Evolutionary conservation across 2,888 invertebrate species (phyloP).

Genomic region (Drepanosiphum platanoidis): DNA sequence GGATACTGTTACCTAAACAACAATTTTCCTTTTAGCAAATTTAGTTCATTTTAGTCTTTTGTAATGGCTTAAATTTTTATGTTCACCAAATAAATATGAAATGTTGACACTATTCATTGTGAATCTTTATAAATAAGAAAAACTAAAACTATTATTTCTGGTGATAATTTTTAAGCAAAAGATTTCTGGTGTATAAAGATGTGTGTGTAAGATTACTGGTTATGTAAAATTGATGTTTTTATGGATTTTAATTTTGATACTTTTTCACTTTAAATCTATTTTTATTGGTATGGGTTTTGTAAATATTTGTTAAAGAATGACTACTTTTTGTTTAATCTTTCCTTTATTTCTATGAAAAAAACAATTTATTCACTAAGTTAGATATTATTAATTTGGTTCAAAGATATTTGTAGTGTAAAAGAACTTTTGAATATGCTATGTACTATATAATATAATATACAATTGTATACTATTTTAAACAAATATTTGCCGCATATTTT

Average conservation of each 20-base stretch:
- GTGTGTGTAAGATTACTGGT: too few relatives aligned
- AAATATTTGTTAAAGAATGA: background rate
- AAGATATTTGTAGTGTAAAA: too few relatives aligned
- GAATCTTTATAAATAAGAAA: conserved; percentile 23
- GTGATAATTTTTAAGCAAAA: background rate
- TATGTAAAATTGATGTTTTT: background rate
- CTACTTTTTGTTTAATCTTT: background rate
- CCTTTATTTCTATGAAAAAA: background rate
- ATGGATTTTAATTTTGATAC: background rate
- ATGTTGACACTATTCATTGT: background rate
- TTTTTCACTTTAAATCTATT: background rate
- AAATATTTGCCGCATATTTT: too few relatives aligned
- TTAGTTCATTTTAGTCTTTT: conserved; percentile 21
- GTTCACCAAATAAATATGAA: background rate
- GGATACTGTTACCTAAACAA: conserved; percentile 49
- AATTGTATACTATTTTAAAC: too few relatives aligned
- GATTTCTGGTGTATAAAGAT: too few relatives aligned
- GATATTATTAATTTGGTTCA: too few relatives aligned
- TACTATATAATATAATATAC: too few relatives aligned
- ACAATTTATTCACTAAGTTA: too few relatives aligned
- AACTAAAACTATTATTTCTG: background rate
- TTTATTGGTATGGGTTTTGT: conserved; percentile 7
- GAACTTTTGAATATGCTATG: too few relatives aligned
- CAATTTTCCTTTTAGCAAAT: conserved; percentile 52
- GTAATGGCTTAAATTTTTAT: background rate